Evolutionary conservation across 2,113 vertebrate genomes (phyloP).

Genomic region (Mus pahari): DNA sequence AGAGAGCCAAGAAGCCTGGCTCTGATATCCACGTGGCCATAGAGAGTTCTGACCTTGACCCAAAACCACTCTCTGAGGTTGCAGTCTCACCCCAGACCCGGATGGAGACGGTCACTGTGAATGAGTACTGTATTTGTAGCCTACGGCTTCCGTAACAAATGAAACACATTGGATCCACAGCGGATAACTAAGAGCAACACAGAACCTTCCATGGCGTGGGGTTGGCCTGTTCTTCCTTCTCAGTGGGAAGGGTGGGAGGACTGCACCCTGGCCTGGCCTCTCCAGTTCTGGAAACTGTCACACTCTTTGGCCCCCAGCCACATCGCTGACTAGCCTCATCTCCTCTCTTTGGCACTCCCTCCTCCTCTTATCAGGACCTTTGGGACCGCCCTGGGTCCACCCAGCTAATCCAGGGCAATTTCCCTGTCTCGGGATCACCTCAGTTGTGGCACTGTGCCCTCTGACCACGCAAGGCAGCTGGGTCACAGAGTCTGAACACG

Average conservation of each 20-base stretch:
- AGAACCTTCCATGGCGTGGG: not conserved
- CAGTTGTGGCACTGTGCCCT: not conserved
- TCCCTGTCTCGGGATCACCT: not conserved
- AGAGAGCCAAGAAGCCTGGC: not conserved
- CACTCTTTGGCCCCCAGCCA: not conserved
- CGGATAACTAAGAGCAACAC: not conserved
- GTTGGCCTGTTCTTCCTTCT: not conserved
- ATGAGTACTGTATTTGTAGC: not conserved
- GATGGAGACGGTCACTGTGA: not conserved
- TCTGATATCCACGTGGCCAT: not conserved
- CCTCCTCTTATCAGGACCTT: not conserved
- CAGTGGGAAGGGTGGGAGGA: not conserved
- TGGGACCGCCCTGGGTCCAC: not conserved
- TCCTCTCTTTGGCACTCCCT: not conserved
- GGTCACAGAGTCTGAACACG: not conserved
- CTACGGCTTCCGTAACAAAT: not conserved
- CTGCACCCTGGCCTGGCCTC: not conserved
- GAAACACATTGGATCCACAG: too few relatives aligned
- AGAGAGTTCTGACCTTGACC: conserved; percentile 23
- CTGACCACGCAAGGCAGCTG: not conserved
- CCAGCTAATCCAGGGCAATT: not conserved
- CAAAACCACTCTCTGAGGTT: not conserved
- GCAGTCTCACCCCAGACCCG: not conserved
- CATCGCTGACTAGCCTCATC: not conserved
- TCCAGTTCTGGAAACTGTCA: not conserved